Base-by-base conservation (phyloP, 2,888 invertebrate species). In the Epicampocera succincta region DNA sequence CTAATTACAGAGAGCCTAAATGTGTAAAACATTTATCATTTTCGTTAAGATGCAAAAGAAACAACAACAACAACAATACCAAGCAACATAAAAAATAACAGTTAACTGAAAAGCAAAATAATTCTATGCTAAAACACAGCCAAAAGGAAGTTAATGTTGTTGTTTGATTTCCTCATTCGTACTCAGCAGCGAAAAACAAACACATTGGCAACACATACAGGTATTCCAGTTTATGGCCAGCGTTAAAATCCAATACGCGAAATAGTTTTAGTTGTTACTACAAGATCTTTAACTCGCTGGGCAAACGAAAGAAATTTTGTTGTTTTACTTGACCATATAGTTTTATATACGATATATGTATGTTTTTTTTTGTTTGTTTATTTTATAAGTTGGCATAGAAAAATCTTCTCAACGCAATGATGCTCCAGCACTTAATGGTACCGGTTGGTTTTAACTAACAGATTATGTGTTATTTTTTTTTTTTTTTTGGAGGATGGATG, bases 21-120 rank as follows among this genome's bases (percentile, higher is more conserved):
- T 46, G 71, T 80, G 75, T 66, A 61, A 66, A 68, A 66, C 80
- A 76, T 80, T 80, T 72, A 76, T 76, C 75, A 76, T 80, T 69
- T 33, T 71, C 15, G 54, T 48, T 15, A 5, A 52, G 56, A 52
- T 61, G 46, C n/a, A 40, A 54, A 44, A 58, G 54, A 40, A 15
- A 0, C 11, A 33, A 65, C 19, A 19, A n/a, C 0, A 52, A 66
- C 17, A 40, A n/a, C 29, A n/a, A n/a, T n/a, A n/a, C 29, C 33
- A 5, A 33, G 33, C 3, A 29, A 25, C 40, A 56, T 33, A 17
- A 21, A 44, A 50, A 76, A 60, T 29, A 76, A 76, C 75, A 58
- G 74, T 75, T 75, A 75, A 29, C 65, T 25, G 48, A 6, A 25
- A 40, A 65, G 19, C 29, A n/a, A 60, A 65, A 65, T 58, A 58